These are phyloP conservation scores for Brenthis ino DNA, from an alignment of 2,888 invertebrate genomes.

Conservation along the genomic window DNA sequence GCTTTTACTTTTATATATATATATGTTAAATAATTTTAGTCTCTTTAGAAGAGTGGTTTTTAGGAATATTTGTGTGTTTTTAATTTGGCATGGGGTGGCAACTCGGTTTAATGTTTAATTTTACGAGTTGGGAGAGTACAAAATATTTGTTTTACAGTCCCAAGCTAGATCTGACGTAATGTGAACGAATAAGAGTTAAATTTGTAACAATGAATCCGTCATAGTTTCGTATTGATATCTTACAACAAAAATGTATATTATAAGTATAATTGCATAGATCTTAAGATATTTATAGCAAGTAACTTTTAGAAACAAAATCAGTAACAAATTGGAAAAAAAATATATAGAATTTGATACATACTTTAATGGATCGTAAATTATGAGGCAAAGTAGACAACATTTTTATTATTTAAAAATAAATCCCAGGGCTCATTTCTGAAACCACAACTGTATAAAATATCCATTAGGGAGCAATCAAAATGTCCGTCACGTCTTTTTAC, in stretches of 20 bases:
- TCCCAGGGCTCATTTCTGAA: slow-evolving; percentile 35
- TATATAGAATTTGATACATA: slow-evolving; percentile 22
- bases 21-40: slow-evolving; percentile 40
- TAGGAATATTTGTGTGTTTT: slow-evolving; percentile 51
- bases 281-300: no score
- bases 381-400: slow-evolving; percentile 27
- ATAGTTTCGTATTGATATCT: not conserved
- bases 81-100: slow-evolving; percentile 49
- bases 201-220: not conserved
- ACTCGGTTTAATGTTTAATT: slow-evolving; percentile 47
- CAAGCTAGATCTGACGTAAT: not conserved
- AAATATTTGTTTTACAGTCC: not conserved
- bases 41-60: slow-evolving; percentile 47
- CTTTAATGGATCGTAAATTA: slow-evolving; percentile 33
- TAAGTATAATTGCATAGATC: no score
- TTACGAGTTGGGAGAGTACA: slow-evolving; percentile 34
- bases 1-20: slow-evolving; percentile 54
- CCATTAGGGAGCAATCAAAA: slow-evolving; percentile 46
- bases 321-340: slow-evolving; percentile 7
- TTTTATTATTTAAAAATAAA: slow-evolving; percentile 39
- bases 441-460: slow-evolving; percentile 42
- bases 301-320: no score
- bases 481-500: slow-evolving; percentile 49
- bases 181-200: not conserved
- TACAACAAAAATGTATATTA: not conserved